Percentiles rank a stretch among this genome's conserved stretches.
These are phyloP conservation scores for Acronicta alni DNA, from an alignment of 2,888 invertebrate genomes.

Conservation along the genomic window DNA sequence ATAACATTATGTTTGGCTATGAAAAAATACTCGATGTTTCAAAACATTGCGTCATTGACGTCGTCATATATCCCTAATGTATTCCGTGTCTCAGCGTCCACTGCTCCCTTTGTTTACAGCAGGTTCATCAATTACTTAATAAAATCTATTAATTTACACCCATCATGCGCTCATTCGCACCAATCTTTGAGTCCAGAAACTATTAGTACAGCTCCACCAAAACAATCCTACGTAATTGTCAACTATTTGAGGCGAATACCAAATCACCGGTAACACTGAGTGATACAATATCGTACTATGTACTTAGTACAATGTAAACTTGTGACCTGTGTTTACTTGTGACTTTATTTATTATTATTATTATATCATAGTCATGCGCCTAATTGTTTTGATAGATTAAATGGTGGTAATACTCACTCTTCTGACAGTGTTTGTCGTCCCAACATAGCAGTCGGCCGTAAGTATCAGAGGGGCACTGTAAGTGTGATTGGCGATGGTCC, in stretches of 20 bases:
- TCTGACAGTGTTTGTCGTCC: slow-evolving; percentile 94
- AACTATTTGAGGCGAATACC: no score
- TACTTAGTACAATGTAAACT: no score
- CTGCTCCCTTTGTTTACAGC: slow-evolving; percentile 42
- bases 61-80: slow-evolving; percentile 28
- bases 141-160: slow-evolving; percentile 9
- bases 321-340: no score
- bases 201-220: no score
- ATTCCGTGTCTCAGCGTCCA: slow-evolving; percentile 27
- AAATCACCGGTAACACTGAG: no score
- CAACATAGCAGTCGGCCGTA: slow-evolving; percentile 92
- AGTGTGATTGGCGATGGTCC: slow-evolving; percentile 64
- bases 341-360: no score
- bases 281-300: no score
- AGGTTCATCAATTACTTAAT: slow-evolving; percentile 26
- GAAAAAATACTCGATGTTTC: slow-evolving; percentile 68
- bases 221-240: no score
- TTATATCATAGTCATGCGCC: no score
- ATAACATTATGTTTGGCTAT: background rate
- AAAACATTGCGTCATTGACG: slow-evolving; percentile 36
- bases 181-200: background rate
- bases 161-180: background rate
- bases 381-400: no score
- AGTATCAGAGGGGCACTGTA: slow-evolving; percentile 76
- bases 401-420: slow-evolving; percentile 78